phyloP scores from a whole-genome alignment of 2,113 vertebrate genomes.

The Muntiacus reevesi region DNA sequence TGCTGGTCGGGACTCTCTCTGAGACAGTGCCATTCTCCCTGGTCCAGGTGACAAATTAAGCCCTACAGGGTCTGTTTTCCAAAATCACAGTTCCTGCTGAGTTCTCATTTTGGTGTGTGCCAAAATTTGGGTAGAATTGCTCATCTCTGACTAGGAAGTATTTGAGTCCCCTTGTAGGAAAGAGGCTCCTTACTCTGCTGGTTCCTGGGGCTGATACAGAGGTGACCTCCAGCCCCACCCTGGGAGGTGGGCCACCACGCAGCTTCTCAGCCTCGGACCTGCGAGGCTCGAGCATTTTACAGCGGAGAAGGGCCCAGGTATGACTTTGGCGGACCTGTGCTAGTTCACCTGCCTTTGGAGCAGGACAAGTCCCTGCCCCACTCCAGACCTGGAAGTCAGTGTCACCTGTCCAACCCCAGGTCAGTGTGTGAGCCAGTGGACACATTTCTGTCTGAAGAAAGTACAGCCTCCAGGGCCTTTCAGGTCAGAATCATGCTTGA shows the following conservation, averaged over 20 bases:
- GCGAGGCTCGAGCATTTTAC: background rate
- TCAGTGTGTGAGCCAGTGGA: background rate
- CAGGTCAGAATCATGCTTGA: background rate
- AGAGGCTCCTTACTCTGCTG: background rate
- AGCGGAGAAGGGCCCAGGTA: background rate
- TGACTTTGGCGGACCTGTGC: background rate
- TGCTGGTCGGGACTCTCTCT: background rate
- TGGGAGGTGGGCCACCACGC: background rate
- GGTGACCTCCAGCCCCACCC: background rate
- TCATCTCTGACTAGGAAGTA: background rate
- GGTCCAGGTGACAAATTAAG: background rate
- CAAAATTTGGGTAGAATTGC: background rate
- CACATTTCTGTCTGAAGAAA: background rate
- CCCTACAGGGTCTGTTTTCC: background rate
- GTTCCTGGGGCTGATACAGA: background rate
- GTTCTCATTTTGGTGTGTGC: background rate
- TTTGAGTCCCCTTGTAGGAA: background rate
- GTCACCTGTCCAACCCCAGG: background rate
- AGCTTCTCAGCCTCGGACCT: background rate
- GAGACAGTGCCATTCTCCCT: background rate
- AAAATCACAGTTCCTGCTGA: background rate
- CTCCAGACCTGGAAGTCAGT: background rate
- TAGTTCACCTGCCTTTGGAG: background rate
- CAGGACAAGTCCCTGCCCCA: background rate
- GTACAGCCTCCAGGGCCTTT: background rate